Evolutionary conservation across 1,140 invertebrate genomes (phyloP).

Genomic region (Maconellicoccus hirsutus): DNA sequence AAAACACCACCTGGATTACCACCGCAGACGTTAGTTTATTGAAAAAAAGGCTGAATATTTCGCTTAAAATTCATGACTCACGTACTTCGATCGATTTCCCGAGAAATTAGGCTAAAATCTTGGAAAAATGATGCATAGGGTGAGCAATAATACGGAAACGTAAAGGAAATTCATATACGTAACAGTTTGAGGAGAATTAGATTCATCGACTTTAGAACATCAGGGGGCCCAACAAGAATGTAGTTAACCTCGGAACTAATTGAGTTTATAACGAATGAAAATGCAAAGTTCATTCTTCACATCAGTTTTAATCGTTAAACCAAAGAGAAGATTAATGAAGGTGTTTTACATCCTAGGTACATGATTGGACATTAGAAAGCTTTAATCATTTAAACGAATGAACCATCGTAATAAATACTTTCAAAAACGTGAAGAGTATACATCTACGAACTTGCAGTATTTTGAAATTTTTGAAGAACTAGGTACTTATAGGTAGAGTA

Average conservation of each 20-base stretch:
- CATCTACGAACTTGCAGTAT: no score
- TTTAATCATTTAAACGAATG: neutral
- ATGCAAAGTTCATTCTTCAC: neutral
- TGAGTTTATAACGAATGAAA: conserved; percentile 5
- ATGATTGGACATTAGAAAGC: neutral
- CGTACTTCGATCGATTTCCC: no score
- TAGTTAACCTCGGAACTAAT: conserved; percentile 8
- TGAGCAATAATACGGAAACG: no score
- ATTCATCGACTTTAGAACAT: neutral
- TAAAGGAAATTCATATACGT: neutral
- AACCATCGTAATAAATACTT: no score
- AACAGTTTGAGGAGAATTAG: neutral
- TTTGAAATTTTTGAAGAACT: neutral
- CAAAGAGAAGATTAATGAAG: neutral
- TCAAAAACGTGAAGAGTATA: no score
- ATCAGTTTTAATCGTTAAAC: neutral
- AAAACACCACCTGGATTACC: no score
- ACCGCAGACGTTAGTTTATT: no score
- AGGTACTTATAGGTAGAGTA: neutral
- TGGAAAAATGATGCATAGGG: no score
- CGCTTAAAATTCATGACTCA: no score
- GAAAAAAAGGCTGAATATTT: no score
- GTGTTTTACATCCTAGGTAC: neutral
- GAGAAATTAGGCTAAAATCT: no score
- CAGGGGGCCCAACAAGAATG: neutral